phyloP scores from a whole-genome alignment of 2,113 vertebrate species.

The Thinocorus orbignyianus region DNA sequence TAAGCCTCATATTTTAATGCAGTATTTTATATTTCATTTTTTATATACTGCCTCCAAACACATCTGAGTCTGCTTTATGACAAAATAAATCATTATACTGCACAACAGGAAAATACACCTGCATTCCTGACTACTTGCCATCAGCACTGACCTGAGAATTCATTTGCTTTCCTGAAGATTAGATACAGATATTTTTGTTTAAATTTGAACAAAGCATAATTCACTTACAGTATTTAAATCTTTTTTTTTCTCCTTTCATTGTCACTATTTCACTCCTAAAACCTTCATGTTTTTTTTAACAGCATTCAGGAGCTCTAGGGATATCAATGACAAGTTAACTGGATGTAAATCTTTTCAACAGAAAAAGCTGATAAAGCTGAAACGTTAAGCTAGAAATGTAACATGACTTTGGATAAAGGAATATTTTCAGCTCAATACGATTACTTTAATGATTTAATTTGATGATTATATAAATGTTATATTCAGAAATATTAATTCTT shows the following conservation, averaged over 20 bases:
- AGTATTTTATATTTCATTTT: neutral
- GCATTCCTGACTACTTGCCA: neutral
- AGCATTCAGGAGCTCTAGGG: neutral
- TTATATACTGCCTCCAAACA: neutral
- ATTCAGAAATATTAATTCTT: neutral
- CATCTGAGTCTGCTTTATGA: neutral
- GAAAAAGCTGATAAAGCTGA: neutral
- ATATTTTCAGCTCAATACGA: neutral
- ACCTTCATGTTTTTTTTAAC: neutral
- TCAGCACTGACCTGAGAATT: neutral
- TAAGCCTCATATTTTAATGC: neutral
- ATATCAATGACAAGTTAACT: conserved; percentile 9
- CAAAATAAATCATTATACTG: neutral
- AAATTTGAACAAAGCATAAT: neutral
- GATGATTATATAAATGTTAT: neutral
- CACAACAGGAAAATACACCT: neutral
- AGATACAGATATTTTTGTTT: neutral
- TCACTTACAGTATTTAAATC: neutral
- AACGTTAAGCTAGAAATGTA: neutral
- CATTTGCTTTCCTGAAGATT: neutral
- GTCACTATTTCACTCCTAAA: neutral
- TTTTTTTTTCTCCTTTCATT: neutral
- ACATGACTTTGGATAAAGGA: neutral
- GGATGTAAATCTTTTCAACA: neutral
- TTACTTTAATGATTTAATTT: neutral